Conservation (phyloP, 2,888 invertebrate genomes). For the Abrostola triplasia region DNA sequence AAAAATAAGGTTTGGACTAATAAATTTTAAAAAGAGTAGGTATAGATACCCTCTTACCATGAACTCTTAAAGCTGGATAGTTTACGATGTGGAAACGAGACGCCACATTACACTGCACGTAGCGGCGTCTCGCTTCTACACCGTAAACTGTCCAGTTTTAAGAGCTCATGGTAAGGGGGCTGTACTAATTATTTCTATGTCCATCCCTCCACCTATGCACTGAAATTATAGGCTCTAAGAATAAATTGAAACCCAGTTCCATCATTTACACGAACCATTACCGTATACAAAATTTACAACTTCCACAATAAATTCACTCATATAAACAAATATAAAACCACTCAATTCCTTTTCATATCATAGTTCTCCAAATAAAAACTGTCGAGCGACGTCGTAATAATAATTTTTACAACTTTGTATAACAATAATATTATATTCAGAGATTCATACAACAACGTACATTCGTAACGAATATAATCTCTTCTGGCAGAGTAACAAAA, state of each 20-base stretch:
- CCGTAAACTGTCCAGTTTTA: too few species aligned
- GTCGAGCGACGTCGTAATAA: conserved; percentile 55
- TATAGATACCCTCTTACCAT: too few species aligned
- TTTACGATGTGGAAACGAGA: too few species aligned
- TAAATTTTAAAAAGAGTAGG: too few species aligned
- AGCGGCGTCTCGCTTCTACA: too few species aligned
- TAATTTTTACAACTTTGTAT: conserved; percentile 62
- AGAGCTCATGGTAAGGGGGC: too few species aligned
- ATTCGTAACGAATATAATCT: conserved; percentile 68
- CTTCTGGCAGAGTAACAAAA: conserved; percentile 74
- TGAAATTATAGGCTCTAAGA: background rate
- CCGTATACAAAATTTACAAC: conserved; percentile 10
- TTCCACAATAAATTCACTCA: conserved; percentile 30
- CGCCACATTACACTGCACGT: too few species aligned
- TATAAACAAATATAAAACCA: conserved; percentile 49
- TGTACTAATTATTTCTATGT: too few species aligned
- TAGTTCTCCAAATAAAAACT: conserved; percentile 56
- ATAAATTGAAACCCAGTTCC: background rate
- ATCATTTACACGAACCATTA: background rate
- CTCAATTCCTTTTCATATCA: conserved; percentile 48
- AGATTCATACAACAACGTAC: conserved; percentile 61
- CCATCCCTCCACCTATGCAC: background rate
- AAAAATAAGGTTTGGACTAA: too few species aligned
- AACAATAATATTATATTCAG: conserved; percentile 60
- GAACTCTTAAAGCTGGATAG: too few species aligned